Evolutionary conservation across 2,888 invertebrate species (phyloP), one percentile per base, ranked within the genome.

Genomic region (Thysanoteuthis rhombus): DNA sequence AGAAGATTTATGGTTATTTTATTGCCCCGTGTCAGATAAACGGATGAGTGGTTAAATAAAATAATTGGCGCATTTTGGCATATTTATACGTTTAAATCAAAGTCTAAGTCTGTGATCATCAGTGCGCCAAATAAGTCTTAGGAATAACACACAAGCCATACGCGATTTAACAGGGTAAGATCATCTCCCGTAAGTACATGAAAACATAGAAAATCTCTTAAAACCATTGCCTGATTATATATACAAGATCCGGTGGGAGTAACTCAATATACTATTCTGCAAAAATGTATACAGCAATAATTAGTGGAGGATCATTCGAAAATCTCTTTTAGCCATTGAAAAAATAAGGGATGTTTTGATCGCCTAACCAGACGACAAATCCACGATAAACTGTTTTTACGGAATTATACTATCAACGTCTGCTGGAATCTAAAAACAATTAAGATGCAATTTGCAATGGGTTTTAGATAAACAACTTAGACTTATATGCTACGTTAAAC

Each of bases 391-490:
- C n/a, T n/a, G 75, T n/a, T 75, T 75, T 75, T 75, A 75, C 75
- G 75, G 75, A 75, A 75, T 75, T 75, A 75, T n/a, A 75, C 75
- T n/a, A n/a, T 75, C 75, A 36, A 16, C n/a, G 75, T 75, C 75
- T 75, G n/a, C 75, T 75, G 75, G 75, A 75, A 75, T 75, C n/a
- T 16, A n/a, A 75, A 75, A 75, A 36, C 75, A 75, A 75, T 75
- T 75, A 75, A 75, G n/a, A 75, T 25, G n/a, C 75, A 75, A 75
- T 75, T 75, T 75, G 75, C 75, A 36, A 75, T 75, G 36, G 75
- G 75, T 75, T 75, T 75, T 75, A 75, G 75, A 75, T 75, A n/a
- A 75, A 75, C 75, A 75, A 75, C 75, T 75, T 75, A 75, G n/a
- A n/a, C 75, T 75, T 75, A 75, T 75, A 75, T 75, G 75, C n/a